phyloP scores from a whole-genome alignment of 2,888 invertebrate species.

The Caenorhabditis angaria region DNA sequence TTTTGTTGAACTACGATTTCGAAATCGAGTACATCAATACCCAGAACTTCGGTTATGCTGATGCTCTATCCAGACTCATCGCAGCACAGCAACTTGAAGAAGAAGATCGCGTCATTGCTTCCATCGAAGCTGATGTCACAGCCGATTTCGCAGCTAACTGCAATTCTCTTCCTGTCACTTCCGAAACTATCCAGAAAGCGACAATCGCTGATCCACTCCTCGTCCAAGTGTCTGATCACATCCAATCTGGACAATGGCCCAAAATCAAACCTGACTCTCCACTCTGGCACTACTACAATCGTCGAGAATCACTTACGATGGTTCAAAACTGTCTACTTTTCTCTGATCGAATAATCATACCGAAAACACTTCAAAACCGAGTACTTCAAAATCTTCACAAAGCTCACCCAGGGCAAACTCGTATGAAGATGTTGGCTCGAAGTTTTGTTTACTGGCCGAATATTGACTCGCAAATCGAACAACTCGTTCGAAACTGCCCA shows the following conservation, averaged over 20 bases:
- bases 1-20: slow-evolving; percentile 71
- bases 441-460: slow-evolving; percentile 66
- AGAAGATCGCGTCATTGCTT: slow-evolving; percentile 31
- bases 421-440: slow-evolving; percentile 66
- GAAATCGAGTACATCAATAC: slow-evolving; percentile 67
- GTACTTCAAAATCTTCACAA: slow-evolving; percentile 59
- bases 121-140: slow-evolving; percentile 14
- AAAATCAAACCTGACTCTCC: neutral
- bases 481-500: slow-evolving; percentile 43
- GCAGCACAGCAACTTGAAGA: slow-evolving; percentile 12
- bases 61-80: slow-evolving; percentile 68
- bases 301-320: slow-evolving; percentile 5
- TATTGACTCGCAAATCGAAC: slow-evolving; percentile 53
- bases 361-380: slow-evolving; percentile 35
- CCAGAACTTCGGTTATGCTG: slow-evolving; percentile 67
- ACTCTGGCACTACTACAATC: slow-evolving; percentile 4
- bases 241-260: slow-evolving; percentile 11
- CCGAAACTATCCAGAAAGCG: neutral
- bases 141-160: neutral
- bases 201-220: slow-evolving; percentile 13
- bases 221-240: slow-evolving; percentile 6
- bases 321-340: slow-evolving; percentile 20
- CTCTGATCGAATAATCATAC: slow-evolving; percentile 60
- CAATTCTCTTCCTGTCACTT: slow-evolving; percentile 12
- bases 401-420: slow-evolving; percentile 62